Conservation (phyloP, 1,140 invertebrate species). For the Cydia strobilella region DNA sequence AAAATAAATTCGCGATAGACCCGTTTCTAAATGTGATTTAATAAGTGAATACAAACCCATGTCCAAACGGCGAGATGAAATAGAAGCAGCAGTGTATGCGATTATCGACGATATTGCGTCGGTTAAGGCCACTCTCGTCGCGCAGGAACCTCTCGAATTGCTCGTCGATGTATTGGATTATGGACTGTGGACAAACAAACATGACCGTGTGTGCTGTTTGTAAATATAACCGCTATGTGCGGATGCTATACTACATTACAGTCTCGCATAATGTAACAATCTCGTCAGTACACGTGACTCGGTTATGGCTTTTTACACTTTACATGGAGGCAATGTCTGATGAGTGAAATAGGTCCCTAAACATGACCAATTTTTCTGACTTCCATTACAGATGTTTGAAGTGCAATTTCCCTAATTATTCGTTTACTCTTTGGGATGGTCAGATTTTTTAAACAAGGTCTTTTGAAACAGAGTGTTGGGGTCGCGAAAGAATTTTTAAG, state of each 20-base stretch:
- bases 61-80: conserved; percentile 99
- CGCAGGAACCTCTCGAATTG: conserved; percentile 95
- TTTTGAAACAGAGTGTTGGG: too few species aligned
- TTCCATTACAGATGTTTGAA: too few species aligned
- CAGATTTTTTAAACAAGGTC: too few species aligned
- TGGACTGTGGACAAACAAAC: conserved; percentile 77
- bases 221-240: not conserved
- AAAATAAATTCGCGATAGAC: too few species aligned
- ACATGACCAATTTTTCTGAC: too few species aligned
- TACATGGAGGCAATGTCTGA: too few species aligned
- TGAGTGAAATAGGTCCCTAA: too few species aligned
- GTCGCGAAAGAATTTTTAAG: too few species aligned
- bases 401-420: too few species aligned
- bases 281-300: not conserved
- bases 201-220: not conserved
- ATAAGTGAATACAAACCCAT: conserved; percentile 86
- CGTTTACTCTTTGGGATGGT: too few species aligned
- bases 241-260: not conserved
- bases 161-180: conserved; percentile 96
- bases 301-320: too few species aligned
- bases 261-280: not conserved
- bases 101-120: conserved; percentile 95
- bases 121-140: conserved; percentile 95
- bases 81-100: conserved; percentile 99
- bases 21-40: too few species aligned